Percentiles rank a stretch among this genome's conserved stretches.
Conservation (phyloP, 35 echinoderm and acorn worm genomes). For the Heliocidaris erythrogramma region DNA sequence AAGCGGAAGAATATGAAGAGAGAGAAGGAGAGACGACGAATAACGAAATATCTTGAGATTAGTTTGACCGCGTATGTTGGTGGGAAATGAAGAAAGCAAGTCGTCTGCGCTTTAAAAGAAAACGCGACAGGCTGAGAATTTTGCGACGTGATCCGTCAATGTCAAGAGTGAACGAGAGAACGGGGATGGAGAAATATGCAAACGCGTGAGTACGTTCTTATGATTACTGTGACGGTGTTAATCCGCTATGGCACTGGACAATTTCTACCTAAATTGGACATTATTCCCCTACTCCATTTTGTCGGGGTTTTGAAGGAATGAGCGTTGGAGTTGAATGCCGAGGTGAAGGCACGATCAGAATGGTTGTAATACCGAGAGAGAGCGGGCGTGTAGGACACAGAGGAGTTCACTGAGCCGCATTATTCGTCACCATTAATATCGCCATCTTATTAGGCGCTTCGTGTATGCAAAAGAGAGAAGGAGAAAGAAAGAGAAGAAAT, state of each 20-base stretch:
- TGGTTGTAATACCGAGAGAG: background rate
- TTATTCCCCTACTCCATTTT: background rate
- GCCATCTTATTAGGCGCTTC: background rate
- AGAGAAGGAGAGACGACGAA: background rate
- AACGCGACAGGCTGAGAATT: slow-evolving; percentile 10
- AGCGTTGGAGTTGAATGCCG: background rate
- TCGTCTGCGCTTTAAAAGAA: background rate
- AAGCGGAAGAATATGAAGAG: background rate
- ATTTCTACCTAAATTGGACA: slow-evolving; percentile 26
- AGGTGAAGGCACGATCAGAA: background rate
- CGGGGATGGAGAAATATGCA: background rate
- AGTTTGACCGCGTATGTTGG: background rate
- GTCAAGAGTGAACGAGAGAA: slow-evolving; percentile 11
- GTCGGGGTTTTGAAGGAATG: background rate
- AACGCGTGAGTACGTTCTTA: slow-evolving; percentile 1
- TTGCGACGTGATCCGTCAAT: slow-evolving; percentile 32
- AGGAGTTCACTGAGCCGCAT: background rate
- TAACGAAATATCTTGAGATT: slow-evolving; percentile 1
- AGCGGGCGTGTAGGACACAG: no score
- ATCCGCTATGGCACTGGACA: slow-evolving; percentile 20
- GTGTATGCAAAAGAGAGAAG: background rate
- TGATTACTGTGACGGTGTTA: slow-evolving; percentile 14
- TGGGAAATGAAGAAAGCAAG: background rate
- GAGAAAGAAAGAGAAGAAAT: background rate
- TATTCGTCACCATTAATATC: background rate